Evolutionary conservation across 2,113 vertebrate species (phyloP).

Genomic region (Chamaea fasciata): DNA sequence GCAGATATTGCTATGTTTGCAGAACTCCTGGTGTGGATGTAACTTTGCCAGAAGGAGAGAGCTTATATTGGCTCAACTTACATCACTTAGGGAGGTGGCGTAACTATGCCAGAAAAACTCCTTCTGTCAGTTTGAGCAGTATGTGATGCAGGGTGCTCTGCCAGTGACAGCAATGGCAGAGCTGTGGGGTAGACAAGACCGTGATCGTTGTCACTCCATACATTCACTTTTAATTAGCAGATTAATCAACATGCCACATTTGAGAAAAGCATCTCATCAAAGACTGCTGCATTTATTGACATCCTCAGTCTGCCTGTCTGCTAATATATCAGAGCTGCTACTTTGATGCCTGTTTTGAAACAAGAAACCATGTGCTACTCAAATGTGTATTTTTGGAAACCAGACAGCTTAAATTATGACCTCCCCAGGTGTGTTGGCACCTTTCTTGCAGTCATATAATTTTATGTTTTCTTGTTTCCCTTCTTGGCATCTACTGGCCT

Average conservation of each 20-base stretch:
- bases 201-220: neutral
- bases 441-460: neutral
- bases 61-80: slow-evolving; percentile 39
- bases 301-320: neutral
- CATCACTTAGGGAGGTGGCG: slow-evolving; percentile 1
- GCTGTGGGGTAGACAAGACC: neutral
- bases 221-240: slow-evolving; percentile 9
- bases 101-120: slow-evolving; percentile 25
- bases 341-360: slow-evolving; percentile 21
- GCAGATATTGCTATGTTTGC: slow-evolving; percentile 39
- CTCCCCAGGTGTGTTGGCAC: slow-evolving; percentile 31
- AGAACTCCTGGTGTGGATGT: neutral
- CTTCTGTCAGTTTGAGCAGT: slow-evolving; percentile 19
- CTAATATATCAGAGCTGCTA: neutral
- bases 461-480: neutral
- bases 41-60: slow-evolving; percentile 49
- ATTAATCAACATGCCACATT: neutral
- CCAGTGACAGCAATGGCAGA: neutral
- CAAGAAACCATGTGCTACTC: slow-evolving; percentile 9
- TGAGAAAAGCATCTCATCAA: neutral
- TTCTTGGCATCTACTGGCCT: neutral
- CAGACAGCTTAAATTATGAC: slow-evolving; percentile 2
- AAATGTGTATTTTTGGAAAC: slow-evolving; percentile 17
- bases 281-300: neutral
- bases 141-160: neutral